A percentile compares a stretch with the other conserved stretches of the same genome.
phyloP scores from a whole-genome alignment of 2,888 invertebrate species.

The Parnassius glacialis region DNA sequence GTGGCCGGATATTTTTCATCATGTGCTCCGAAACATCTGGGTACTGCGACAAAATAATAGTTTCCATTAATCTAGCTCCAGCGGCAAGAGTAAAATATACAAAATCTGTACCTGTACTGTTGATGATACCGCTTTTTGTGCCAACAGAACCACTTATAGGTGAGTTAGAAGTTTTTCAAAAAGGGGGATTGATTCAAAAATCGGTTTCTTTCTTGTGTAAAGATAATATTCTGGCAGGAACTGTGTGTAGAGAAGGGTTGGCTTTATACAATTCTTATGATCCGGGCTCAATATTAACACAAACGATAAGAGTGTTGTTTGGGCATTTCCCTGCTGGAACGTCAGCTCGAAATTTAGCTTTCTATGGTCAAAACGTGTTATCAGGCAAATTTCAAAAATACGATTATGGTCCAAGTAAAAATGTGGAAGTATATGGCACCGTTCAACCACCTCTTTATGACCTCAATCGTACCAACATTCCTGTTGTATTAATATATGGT shows the following conservation, averaged over 20 bases:
- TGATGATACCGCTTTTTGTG: constrained; percentile 31
- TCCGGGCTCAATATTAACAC: constrained; percentile 35
- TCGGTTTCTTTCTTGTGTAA: not conserved
- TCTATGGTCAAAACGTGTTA: constrained; percentile 40
- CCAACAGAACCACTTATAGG: constrained; percentile 35
- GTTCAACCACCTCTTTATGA: constrained; percentile 44
- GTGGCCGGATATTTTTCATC: constrained; percentile 83
- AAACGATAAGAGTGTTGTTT: constrained; percentile 26
- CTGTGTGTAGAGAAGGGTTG: constrained; percentile 3
- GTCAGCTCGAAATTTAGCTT: constrained; percentile 43
- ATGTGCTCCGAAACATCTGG: constrained; percentile 83
- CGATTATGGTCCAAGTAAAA: constrained; percentile 40
- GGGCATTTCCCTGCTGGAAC: constrained; percentile 46
- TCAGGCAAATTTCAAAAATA: constrained; percentile 40
- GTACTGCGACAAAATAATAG: constrained; percentile 82
- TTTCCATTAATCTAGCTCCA: constrained; percentile 84
- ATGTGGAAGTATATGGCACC: constrained; percentile 39
- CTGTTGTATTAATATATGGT: constrained; percentile 39
- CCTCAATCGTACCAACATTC: constrained; percentile 41
- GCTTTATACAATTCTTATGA: constrained; percentile 23
- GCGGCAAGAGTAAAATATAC: constrained; percentile 73
- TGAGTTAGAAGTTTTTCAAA: constrained; percentile 4
- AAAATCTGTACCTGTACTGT: constrained; percentile 43
- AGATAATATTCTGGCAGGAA: not conserved
- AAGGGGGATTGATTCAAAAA: not conserved